Base-by-base conservation (phyloP, 2,797 vertebrate genomes). In the Danio choprae region DNA sequence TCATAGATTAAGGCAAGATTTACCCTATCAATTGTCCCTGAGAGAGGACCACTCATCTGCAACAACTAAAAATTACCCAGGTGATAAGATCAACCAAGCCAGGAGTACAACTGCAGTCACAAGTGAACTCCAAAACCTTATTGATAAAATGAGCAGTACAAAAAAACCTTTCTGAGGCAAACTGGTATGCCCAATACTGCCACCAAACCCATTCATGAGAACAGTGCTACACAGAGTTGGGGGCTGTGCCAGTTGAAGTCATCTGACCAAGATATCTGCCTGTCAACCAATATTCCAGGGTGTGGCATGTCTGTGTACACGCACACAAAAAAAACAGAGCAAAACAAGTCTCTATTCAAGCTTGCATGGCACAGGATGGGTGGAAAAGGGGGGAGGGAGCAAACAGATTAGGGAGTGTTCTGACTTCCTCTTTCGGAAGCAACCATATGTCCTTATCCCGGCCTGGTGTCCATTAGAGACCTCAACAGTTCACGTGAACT, bases 11-110 rank as follows among this genome's bases (percentile, higher is more conserved):
- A 18, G 68, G 20, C n/a, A 72, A 15, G 56, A 38, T 59, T 60
- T 20, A 18, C 51, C 38, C 69, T 89, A 91, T 91, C 79, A 84
- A 91, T 87, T 64, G 73, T 79, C 84, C 83, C 81, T 76, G 0
- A 81, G 74, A 72, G 67, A 71, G 36, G 22, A 65, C 7, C 46
- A 73, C 69, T 71, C 71, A 84, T 88, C 81, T 82, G 86, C 79
- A 90, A 90, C 82, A 82, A 85, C 74, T 74, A 90, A 87, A 69
- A 40, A 55, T 55, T 68, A 85, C 70, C 36, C 63, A 53, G 55
- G 63, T 85, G 16, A 29, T 60, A 85, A 80, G 29, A 7, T 44
- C 58, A 36, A 63, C 62, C 53, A 20, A 75, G 67, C 46, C 81
- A 74, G 69, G 5, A 6, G 60, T 5, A 72, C 44, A 82, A 75